Base-by-base conservation (phyloP, 35 echinoderm and acorn worm species). In the Apostichopus japonicus region DNA sequence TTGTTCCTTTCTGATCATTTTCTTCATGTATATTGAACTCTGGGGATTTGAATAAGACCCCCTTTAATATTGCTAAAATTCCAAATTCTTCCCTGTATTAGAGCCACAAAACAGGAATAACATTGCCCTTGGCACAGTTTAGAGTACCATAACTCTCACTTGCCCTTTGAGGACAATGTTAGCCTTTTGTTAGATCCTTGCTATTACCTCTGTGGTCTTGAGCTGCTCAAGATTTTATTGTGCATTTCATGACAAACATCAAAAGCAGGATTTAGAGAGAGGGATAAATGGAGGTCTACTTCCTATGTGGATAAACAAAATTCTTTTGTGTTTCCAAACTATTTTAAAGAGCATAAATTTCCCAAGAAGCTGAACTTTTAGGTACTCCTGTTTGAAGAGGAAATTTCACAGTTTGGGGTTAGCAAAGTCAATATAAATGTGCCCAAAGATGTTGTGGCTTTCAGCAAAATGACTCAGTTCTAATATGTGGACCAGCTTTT, bases 81-180 rank as follows among this genome's bases (percentile, higher is more conserved):
- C 17, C 71, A 75, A 19, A 75, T 75, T 75, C 71, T 75, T 75
- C 22, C 6, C 71, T 21, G 11, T 57, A 84, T 84, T 17, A 58
- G 19, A 80, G 53, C 23, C 78, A 80, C 53, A 84, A 84, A 84
- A 58, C 54, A 84, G 81, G 56, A 84, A 84, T 84, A 84, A 84
- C 81, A 84, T 57, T 84, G 81, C 81, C 81, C 53, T 55, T 58
- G 54, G 81, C 81, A 75, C 71, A 75, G 71, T 75, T 44, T 21
- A n/a, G 16, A 21, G 16, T 75, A 75, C 71, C 71, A 75, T 21
- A 75, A 23, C 71, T 75, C 71, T 61, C 71, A 23, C 1, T 75
- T 21, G 71, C 17, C 71, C 16, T 21, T 75, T 21, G 71, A 75
- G 22, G 71, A 75, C 16, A 75, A 75, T 23, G 22, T 75, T 75